Evolutionary conservation across 2,113 vertebrate species (phyloP), one percentile per base, ranked within the genome.

Genomic region (Ciconia boyciana): DNA sequence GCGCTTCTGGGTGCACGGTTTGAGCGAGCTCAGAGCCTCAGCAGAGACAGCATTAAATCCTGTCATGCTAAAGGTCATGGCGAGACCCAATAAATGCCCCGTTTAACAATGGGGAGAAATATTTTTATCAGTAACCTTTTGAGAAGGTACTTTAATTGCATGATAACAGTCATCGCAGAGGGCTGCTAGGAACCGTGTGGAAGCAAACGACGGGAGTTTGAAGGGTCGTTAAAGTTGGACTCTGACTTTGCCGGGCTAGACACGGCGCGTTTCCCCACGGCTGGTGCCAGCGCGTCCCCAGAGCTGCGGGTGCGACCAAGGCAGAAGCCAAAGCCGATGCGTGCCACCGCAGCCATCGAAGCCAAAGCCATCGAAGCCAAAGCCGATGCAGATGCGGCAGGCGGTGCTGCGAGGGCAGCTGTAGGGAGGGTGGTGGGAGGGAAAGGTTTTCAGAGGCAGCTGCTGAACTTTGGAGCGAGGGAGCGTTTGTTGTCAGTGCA

Each of bases 61-160:
- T 41, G 84, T 5, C 70, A 44, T 19, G 44, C 20, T 6, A 94
- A 95, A 97, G 91, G 76, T 94, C 92, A 52, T 1, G 3, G 41
- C 8, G 7, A 89, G 64, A 31, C 18, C 36, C 64, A 1, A 16
- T 4, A 39, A 80, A 78, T 24, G 69, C 69, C 83, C 94, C 14
- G 8, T 20, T 83, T 36, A 54, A 34, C 94, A 86, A 76, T 6
- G 69, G 90, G 93, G 90, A 74, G 72, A 61, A 93, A 54, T 54
- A 10, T 26, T 68, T 95, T 51, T 22, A 13, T 25, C 20, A 2
- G 82, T 94, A 87, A 92, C 95, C 97, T 97, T 96, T 94, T 8
- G 29, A 25, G 84, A 20, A 15, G 25, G 39, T 16, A 17, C 24
- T 94, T 84, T 94, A 83, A 94, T 41, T 87, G 95, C 78, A 20